Percentiles rank a stretch among this genome's conserved stretches.
phyloP scores from a whole-genome alignment of 2,888 invertebrate genomes.

The Eristalis pertinax region DNA sequence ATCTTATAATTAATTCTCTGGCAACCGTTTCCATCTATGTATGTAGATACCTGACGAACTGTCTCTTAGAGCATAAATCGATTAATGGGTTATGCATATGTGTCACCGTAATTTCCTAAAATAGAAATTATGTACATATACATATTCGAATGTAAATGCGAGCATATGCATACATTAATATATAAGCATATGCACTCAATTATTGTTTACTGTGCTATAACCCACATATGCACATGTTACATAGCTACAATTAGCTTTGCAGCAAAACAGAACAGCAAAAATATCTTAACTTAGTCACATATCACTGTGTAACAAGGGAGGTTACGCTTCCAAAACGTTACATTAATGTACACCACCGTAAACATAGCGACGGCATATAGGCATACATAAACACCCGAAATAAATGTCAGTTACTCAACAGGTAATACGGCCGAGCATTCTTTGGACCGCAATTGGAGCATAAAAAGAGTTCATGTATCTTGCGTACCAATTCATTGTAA shows the following conservation, averaged over 20 bases:
- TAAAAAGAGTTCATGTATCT: constrained; percentile 40
- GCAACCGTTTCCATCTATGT: background rate
- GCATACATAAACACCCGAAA: constrained; percentile 4
- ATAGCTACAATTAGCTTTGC: no score
- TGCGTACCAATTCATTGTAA: constrained; percentile 24
- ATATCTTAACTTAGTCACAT: background rate
- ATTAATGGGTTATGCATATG: background rate
- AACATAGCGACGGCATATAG: background rate
- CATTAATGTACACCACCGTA: no score
- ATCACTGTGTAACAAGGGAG: background rate
- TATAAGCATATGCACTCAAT: background rate
- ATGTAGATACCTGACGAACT: background rate
- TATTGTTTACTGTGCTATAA: background rate
- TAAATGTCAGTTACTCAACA: constrained; percentile 48
- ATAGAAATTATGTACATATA: background rate
- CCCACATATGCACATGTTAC: background rate
- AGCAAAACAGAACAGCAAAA: background rate
- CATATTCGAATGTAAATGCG: no score
- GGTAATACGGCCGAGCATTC: constrained; percentile 50
- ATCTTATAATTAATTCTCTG: background rate
- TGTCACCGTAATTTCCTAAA: background rate
- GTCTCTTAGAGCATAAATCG: background rate
- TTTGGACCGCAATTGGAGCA: constrained; percentile 42
- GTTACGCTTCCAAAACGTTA: background rate
- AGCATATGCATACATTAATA: background rate